Percentiles rank a stretch among this genome's conserved stretches.
Evolutionary conservation across 1,140 invertebrate genomes (phyloP).

Genomic region (Dryas iulia): DNA sequence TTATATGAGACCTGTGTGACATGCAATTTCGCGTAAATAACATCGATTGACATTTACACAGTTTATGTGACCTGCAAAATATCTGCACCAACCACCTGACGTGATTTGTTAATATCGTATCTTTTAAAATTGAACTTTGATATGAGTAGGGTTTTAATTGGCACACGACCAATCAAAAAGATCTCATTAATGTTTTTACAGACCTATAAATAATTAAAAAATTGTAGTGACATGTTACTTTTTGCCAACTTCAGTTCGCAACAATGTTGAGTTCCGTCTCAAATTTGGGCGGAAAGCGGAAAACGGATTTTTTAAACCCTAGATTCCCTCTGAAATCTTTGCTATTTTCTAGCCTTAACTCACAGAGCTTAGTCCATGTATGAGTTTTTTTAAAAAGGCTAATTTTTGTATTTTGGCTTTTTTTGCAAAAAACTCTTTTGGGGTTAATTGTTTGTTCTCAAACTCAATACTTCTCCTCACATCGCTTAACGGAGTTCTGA

Average conservation of each 20-base stretch:
- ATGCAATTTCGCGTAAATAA: slow-evolving; percentile 73
- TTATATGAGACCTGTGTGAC: slow-evolving; percentile 60
- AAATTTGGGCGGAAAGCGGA: too few species aligned
- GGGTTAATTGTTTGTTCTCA: too few species aligned
- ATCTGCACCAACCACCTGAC: slow-evolving; percentile 16
- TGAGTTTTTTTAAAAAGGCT: too few species aligned
- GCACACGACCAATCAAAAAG: background rate
- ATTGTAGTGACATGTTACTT: too few species aligned
- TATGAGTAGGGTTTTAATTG: background rate
- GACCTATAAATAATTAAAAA: background rate
- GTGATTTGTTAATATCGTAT: slow-evolving; percentile 18
- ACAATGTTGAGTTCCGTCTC: too few species aligned
- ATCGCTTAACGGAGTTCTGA: background rate
- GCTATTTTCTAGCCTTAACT: too few species aligned
- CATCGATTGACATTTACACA: slow-evolving; percentile 71
- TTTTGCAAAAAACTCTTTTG: too few species aligned
- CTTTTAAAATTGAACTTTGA: slow-evolving; percentile 4
- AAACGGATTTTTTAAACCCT: too few species aligned
- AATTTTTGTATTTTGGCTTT: too few species aligned
- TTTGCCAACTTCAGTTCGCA: too few species aligned
- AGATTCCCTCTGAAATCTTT: too few species aligned
- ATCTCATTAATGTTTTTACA: background rate
- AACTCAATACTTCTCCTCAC: background rate
- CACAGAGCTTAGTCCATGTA: too few species aligned
- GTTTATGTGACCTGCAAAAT: slow-evolving; percentile 29